phyloP scores from a whole-genome alignment of 1,140 invertebrate species.

The Diploscapter pachys region DNA sequence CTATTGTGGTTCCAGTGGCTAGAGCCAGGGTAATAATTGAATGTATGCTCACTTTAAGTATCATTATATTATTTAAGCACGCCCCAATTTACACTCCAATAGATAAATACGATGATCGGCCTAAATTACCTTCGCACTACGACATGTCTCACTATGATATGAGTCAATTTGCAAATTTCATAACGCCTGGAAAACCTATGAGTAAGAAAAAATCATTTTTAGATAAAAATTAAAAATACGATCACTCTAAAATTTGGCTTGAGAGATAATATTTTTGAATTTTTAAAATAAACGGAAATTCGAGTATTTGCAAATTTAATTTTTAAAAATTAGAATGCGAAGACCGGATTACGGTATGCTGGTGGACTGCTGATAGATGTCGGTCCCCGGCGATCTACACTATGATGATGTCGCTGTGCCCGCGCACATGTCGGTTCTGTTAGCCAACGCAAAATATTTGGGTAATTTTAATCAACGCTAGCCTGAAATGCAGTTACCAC shows the following conservation, averaged over 20 bases:
- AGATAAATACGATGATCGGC: conserved; percentile 29
- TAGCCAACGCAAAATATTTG: neutral
- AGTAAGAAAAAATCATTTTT: conserved; percentile 8
- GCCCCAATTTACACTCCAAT: conserved; percentile 23
- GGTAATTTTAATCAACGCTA: too few species aligned
- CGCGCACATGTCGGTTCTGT: conserved; percentile 55
- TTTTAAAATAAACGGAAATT: neutral
- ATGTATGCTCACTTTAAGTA: neutral
- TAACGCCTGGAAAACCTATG: conserved; percentile 4
- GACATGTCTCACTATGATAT: conserved; percentile 13
- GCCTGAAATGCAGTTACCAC: too few species aligned
- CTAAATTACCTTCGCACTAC: conserved; percentile 21
- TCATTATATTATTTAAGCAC: conserved; percentile 13
- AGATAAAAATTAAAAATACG: conserved; percentile 3
- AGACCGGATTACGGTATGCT: conserved; percentile 55
- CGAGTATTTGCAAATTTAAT: neutral
- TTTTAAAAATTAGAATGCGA: conserved; percentile 42
- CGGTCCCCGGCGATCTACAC: conserved; percentile 52
- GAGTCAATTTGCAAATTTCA: conserved; percentile 1
- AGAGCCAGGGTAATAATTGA: too few species aligned
- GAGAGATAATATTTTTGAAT: neutral
- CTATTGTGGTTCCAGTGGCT: neutral
- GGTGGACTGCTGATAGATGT: conserved; percentile 59
- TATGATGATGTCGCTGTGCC: conserved; percentile 54
- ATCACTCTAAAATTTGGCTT: neutral